Evolutionary conservation across 2,113 vertebrate genomes (phyloP).

Genomic region (Odobenus rosmarus): DNA sequence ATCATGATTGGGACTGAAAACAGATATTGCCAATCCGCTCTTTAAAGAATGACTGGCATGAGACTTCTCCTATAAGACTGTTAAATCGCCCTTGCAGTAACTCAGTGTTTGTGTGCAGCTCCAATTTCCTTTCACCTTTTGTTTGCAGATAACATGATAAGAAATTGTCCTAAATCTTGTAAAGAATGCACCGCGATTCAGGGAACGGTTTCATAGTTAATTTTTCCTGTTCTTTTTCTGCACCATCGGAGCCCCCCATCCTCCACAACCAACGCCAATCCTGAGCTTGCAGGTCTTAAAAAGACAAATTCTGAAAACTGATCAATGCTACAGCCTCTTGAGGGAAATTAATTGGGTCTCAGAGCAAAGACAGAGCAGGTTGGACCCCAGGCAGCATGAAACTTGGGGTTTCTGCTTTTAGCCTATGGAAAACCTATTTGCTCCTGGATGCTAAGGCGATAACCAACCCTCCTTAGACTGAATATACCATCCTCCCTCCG

Average conservation of each 20-base stretch:
- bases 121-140: background rate
- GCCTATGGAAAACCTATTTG: background rate
- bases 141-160: background rate
- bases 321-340: background rate
- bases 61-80: background rate
- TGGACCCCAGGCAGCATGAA: background rate
- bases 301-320: background rate
- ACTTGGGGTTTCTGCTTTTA: background rate
- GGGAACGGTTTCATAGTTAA: background rate
- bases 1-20: background rate
- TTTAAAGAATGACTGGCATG: background rate
- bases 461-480: background rate
- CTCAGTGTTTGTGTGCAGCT: background rate
- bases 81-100: background rate
- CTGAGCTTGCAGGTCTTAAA: background rate
- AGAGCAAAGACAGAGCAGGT: background rate
- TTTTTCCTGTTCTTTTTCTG: background rate
- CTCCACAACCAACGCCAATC: fast-evolving
- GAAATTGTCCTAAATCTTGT: background rate
- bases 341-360: background rate
- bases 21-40: fast-evolving
- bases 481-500: too few relatives aligned
- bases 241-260: fast-evolving
- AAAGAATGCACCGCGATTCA: background rate
- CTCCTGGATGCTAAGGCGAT: background rate